Evolutionary conservation across 1,140 invertebrate species (phyloP), one percentile per base, ranked within the genome.

Genomic region (Lycorma delicatula): DNA sequence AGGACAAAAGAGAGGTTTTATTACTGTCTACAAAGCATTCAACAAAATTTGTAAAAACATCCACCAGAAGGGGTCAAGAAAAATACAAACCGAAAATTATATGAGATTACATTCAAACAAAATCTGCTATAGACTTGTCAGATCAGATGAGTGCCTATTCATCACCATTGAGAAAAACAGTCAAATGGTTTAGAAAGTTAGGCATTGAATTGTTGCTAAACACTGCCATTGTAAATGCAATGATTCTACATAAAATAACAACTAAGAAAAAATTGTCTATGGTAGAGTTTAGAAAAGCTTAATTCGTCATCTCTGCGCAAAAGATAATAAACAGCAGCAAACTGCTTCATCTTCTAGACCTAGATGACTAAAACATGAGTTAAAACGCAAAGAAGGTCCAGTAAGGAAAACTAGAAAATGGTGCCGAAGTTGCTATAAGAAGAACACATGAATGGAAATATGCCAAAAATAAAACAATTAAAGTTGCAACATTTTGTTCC

Each of bases 161-260:
- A 48, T 66, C 66, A 51, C 65, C 68, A 60, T 63, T 72, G 51
- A 60, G 70, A 59, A 72, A 66, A 64, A 64, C 68, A 46, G 60
- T 69, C 54, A 68, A 70, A 62, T 73, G 65, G 70, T 71, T 71
- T 66, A 67, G 57, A 64, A 73, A 72, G 64, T 65, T 73, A 53
- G 69, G 62, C 55, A 65, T 72, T 55, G 67, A 73, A 64, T 36
- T 73, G 52, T 63, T 72, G 62, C 59, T 69, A 57, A 71, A 54
- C 13, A 59, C 60, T 7, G 23, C 27, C 18, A 23, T 61, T 27
- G 52, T 58, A 9, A 61, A 61, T 50, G 38, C 56, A 3, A n/a
- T 13, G 36, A n/a, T 18, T n/a, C 13, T 38, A 3, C 7, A 3
- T 7, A 38, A 38, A 7, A 38, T 18, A 38, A 18, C 20, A 3